A percentile compares a stretch with the other conserved stretches of the same genome.
phyloP scores from a whole-genome alignment of 2,797 vertebrate species.

The Valencia hispanica region DNA sequence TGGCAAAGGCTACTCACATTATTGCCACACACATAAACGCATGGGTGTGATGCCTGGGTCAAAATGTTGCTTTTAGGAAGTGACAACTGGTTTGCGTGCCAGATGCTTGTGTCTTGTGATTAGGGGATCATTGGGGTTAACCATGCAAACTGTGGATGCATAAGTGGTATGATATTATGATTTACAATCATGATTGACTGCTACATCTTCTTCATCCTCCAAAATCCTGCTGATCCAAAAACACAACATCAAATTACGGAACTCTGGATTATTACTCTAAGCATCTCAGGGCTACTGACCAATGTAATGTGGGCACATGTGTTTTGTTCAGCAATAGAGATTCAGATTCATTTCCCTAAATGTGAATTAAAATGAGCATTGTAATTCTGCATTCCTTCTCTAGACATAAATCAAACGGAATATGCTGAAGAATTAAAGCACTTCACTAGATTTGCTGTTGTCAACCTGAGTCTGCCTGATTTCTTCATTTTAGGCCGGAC shows the following conservation, averaged over 20 bases:
- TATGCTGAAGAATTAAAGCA: not conserved
- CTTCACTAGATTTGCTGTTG: not conserved
- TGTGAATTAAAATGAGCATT: not conserved
- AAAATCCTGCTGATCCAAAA: not conserved
- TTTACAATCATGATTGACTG: not conserved
- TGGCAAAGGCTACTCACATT: not conserved
- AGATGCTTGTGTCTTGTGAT: constrained; percentile 52
- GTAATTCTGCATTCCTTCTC: not conserved
- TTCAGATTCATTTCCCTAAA: not conserved
- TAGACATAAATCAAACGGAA: not conserved
- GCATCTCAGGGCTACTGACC: not conserved
- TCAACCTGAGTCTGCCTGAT: not conserved
- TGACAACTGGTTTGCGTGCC: constrained; percentile 13
- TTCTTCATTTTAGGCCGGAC: not conserved
- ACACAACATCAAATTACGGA: not conserved
- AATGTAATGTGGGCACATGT: not conserved
- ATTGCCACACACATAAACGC: not conserved
- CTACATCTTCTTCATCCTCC: not conserved
- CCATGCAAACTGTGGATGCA: not conserved
- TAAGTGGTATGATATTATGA: constrained; percentile 10
- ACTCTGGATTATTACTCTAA: not conserved
- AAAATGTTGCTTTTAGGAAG: constrained; percentile 53
- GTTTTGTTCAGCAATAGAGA: not conserved
- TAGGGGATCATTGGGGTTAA: constrained; percentile 2
- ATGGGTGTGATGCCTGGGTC: not conserved